phyloP scores from a whole-genome alignment of 2,888 invertebrate genomes.

The Hydrotaea diabolus region DNA sequence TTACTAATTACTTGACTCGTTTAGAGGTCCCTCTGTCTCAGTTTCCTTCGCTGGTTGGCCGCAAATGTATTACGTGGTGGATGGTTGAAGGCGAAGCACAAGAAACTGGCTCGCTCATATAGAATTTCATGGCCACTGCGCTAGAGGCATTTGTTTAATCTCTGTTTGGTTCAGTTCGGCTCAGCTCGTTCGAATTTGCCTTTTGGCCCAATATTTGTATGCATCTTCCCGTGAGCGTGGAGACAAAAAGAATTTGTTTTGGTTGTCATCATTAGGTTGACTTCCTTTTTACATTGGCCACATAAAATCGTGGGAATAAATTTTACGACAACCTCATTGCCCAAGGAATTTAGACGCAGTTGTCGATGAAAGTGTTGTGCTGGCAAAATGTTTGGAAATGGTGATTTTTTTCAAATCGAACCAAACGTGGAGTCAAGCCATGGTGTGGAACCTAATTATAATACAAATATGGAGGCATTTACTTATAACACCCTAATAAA shows the following conservation, averaged over 20 bases:
- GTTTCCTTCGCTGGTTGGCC: slow-evolving; percentile 14
- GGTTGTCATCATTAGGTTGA: slow-evolving; percentile 67
- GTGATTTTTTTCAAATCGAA: no score
- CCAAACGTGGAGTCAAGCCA: no score
- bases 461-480: no score
- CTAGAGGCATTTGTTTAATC: slow-evolving; percentile 61
- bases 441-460: no score
- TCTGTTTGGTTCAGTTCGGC: background rate
- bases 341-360: slow-evolving; percentile 45
- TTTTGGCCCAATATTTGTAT: slow-evolving; percentile 12
- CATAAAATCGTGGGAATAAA: slow-evolving; percentile 66
- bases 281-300: slow-evolving; percentile 67
- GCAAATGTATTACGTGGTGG: slow-evolving; percentile 28
- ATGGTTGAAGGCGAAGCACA: slow-evolving; percentile 11
- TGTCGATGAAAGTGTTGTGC: background rate
- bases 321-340: slow-evolving; percentile 49
- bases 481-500: no score
- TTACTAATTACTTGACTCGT: slow-evolving; percentile 70
- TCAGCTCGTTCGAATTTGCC: slow-evolving; percentile 8
- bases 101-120: slow-evolving; percentile 47
- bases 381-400: no score
- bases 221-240: background rate
- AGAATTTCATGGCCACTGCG: slow-evolving; percentile 63
- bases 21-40: slow-evolving; percentile 49
- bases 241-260: slow-evolving; percentile 63